These are phyloP conservation scores for Pomacea maculata DNA, from an alignment of 1,140 invertebrate species.

Conservation along the genomic window DNA sequence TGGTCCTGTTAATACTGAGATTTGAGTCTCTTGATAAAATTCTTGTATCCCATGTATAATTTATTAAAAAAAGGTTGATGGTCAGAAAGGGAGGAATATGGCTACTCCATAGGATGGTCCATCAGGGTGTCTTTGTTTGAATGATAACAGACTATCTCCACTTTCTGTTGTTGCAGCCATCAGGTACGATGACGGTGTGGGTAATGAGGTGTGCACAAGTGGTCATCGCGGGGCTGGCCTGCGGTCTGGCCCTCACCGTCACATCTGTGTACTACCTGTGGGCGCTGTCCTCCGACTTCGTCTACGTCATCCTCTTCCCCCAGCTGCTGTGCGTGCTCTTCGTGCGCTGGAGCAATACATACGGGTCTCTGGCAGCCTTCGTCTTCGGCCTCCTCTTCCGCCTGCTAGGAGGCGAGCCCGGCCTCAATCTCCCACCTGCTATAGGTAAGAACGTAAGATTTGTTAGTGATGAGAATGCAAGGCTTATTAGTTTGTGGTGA, in stretches of 20 bases:
- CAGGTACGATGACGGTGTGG: constrained; percentile 86
- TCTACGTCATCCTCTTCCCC: constrained; percentile 96
- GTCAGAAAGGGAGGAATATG: no score
- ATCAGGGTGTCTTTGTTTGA: no score
- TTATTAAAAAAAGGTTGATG: no score
- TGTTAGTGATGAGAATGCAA: no score
- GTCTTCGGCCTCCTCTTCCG: constrained; percentile 87
- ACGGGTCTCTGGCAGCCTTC: constrained; percentile 85
- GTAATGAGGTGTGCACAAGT: constrained; percentile 93
- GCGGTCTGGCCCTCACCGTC: constrained; percentile 93
- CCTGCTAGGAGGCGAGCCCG: constrained; percentile 84
- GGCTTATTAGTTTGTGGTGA: no score
- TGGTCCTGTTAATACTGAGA: no score
- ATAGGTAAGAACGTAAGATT: constrained; percentile 10
- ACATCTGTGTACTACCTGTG: constrained; percentile 95
- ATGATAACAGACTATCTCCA: no score
- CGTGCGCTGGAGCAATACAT: constrained; percentile 78
- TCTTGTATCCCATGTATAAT: no score
- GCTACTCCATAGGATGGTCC: no score
- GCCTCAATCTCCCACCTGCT: constrained; percentile 79
- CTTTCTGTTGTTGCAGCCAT: constrained; percentile 37
- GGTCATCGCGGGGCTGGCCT: constrained; percentile 87
- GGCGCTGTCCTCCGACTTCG: constrained; percentile 94
- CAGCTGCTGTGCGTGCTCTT: constrained; percentile 96
- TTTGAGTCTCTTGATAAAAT: no score